Base-by-base conservation (phyloP, 1,140 invertebrate genomes). In the Brachystomella parvula region DNA sequence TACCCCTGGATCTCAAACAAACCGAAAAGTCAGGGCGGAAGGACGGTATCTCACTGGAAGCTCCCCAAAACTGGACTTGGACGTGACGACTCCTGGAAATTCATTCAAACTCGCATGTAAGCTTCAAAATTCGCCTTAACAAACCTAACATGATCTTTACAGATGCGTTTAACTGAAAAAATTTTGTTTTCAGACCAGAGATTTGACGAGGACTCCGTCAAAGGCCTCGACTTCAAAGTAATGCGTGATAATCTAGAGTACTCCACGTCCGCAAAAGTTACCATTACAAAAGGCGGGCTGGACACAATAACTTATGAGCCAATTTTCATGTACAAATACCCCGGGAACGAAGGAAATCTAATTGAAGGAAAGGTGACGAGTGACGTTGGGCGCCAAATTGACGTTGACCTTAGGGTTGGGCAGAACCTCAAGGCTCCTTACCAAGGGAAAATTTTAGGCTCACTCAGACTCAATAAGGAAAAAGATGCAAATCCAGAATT, bases 1-100 rank as follows among this genome's bases (percentile, higher is more conserved):
- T 68, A 87, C 87, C 58, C 81, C 84, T 58, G 86, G 85, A 30
- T 86, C 85, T 1, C 82, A 83, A 73, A 80, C 77, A 0, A 81
- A 84, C 24, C 83, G 87, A 56, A 85, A 84, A 64, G 61, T 75
- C 84, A 0, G 77, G 80, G 39, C 44, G 87, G 0, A 68, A 72
- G 12, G 70, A 82, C 17, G 81, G 84, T 74, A 82, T n/a, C 57
- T 79, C 73, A 57, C 68, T 73, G 2, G 73, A 73, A 56, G 83
- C 79, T 0, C 64, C 35, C 62, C 60, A 21, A 81, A 79, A 61
- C 33, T 83, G 1, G 83, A 81, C 70, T 69, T 83, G 1, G 69
- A 76, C 0, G 71, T 88, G 0, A 79, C 83, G 39, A 84, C 85
- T 1, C 84, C 86, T 0, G 77, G 83, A 44, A 86, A 84, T 67